Evolutionary conservation across 2,888 invertebrate genomes (phyloP).

Genomic region (Catocala sponsa): DNA sequence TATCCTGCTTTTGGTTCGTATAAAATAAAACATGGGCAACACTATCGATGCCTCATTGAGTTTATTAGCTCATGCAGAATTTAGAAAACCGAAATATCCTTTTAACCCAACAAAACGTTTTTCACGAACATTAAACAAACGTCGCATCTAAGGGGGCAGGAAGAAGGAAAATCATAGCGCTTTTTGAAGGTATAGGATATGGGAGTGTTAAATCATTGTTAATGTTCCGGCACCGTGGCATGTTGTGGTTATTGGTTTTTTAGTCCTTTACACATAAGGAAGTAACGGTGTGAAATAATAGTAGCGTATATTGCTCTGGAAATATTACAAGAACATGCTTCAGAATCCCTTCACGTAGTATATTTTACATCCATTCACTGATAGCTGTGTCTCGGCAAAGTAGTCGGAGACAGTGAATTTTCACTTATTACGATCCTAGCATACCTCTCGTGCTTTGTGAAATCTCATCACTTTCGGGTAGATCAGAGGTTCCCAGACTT

Average conservation of each 20-base stretch:
- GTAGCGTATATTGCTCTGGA: neutral
- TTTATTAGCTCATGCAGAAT: too few relatives aligned
- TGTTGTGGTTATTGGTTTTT: conserved; percentile 35
- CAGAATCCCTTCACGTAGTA: neutral
- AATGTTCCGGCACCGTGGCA: conserved; percentile 40
- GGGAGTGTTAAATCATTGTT: conserved; percentile 53
- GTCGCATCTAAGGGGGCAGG: conserved; percentile 6
- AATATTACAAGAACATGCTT: neutral
- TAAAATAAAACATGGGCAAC: too few relatives aligned
- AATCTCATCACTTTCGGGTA: too few relatives aligned
- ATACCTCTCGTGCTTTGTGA: too few relatives aligned
- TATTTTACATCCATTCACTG: too few relatives aligned
- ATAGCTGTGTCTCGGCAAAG: too few relatives aligned
- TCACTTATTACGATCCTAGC: too few relatives aligned
- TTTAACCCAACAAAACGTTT: conserved; percentile 9
- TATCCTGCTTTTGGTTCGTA: too few relatives aligned
- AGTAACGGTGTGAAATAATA: conserved; percentile 14
- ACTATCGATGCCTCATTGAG: neutral
- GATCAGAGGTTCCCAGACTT: too few relatives aligned
- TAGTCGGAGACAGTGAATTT: too few relatives aligned
- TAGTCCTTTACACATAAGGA: conserved; percentile 16
- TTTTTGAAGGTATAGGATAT: conserved; percentile 33
- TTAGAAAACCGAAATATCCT: too few relatives aligned
- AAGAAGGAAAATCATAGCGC: conserved; percentile 16
- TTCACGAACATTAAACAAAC: conserved; percentile 31